Base-by-base conservation (phyloP, 1,140 invertebrate genomes). In the Elymnias hypermnestra region DNA sequence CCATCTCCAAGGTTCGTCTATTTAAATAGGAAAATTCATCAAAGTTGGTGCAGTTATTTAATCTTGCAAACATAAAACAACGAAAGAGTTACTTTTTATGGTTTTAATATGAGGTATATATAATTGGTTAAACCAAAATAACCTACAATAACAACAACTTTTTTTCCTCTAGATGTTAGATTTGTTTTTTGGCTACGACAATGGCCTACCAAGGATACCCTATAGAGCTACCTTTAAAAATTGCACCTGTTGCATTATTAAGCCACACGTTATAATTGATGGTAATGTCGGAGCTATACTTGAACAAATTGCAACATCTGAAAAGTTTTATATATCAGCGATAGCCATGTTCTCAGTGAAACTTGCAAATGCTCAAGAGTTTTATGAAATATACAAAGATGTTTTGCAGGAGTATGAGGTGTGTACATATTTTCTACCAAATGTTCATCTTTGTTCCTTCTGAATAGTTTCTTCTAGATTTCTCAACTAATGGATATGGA, bases 361-460 rank as follows among this genome's bases (percentile, higher is more conserved):
- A 52, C 78, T 91, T 40, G 85, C 89, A 3, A 93, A 95, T 75
- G 94, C 94, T 9, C 91, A 94, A 77, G 95, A 97, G 85, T 97
- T 98, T 88, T 91, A 93, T 66, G 96, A 98, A 89, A 90, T 98
- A 19, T 98, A 98, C 71, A 95, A 95, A 81, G 93, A 92, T n/a
- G 91, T 97, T 40, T 78, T 96, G 8, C 88, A 90, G 6, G 94
- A 97, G 75, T 96, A 94, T 82, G 88, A 90, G 63, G 94, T 93
- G 86, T 17, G n/a, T 17, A n/a, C n/a, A n/a, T n/a, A n/a, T n/a
- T n/a, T n/a, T n/a, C n/a, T n/a, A n/a, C n/a, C n/a, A n/a, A n/a
- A n/a, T n/a, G n/a, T n/a, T n/a, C n/a, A n/a, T n/a, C n/a, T n/a
- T n/a, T n/a, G n/a, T n/a, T n/a, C n/a, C n/a, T n/a, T n/a, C n/a